These are phyloP conservation scores for Imbricaverruca yamaguchii DNA, from an alignment of 2,888 invertebrate species.

Conservation along the genomic window DNA sequence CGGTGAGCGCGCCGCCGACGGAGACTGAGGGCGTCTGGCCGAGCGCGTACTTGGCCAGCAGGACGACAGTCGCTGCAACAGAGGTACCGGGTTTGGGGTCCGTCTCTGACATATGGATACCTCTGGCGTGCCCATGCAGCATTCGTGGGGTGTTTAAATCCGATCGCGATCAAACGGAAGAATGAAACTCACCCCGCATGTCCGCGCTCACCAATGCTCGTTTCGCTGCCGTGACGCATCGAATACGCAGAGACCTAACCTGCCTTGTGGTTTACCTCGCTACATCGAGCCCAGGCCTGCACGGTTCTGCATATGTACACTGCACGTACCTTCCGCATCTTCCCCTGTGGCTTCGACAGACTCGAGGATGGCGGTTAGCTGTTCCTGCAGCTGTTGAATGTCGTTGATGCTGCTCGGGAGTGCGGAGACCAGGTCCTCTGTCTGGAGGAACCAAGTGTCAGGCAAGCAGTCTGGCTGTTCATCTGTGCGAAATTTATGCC, in stretches of 20 bases:
- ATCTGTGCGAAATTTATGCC: background rate
- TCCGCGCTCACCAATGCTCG: too few relatives aligned
- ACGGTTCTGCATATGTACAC: background rate
- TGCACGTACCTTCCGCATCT: background rate
- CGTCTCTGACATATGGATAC: too few relatives aligned
- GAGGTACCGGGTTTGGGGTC: too few relatives aligned
- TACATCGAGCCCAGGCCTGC: background rate
- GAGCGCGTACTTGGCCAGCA: conserved; percentile 37
- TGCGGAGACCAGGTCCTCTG: background rate
- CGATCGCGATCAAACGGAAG: too few relatives aligned
- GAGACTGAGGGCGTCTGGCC: conserved; percentile 36
- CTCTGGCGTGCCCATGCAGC: too few relatives aligned
- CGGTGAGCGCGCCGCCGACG: conserved; percentile 39
- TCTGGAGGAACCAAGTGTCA: background rate
- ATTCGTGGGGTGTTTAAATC: too few relatives aligned
- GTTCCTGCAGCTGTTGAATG: conserved; percentile 39
- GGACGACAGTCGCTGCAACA: conserved; percentile 35
- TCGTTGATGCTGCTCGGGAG: conserved; percentile 24
- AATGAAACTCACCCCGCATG: too few relatives aligned
- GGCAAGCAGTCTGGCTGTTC: background rate
- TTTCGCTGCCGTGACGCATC: too few relatives aligned
- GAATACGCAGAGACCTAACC: background rate
- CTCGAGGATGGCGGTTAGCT: conserved; percentile 25
- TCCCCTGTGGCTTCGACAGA: conserved; percentile 34
- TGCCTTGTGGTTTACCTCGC: too few relatives aligned